phyloP scores from a whole-genome alignment of 2,888 invertebrate species.

The Drosophila setosimentum region DNA sequence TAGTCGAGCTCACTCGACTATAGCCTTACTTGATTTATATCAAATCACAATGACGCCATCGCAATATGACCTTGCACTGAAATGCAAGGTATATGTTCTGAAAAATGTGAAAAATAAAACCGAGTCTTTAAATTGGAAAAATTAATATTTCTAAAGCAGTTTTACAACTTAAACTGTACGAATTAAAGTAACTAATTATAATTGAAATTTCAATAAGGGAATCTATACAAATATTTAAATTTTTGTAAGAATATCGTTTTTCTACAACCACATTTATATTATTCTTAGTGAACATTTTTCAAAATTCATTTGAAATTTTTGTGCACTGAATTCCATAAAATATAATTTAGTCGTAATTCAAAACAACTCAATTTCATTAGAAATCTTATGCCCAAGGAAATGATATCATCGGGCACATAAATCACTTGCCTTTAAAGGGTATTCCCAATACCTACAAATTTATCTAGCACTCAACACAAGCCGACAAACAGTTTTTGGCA shows the following conservation, averaged over 20 bases:
- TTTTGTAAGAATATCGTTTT: background rate
- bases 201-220: background rate
- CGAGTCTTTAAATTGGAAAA: background rate
- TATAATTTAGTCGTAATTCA: constrained; percentile 21
- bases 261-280: background rate
- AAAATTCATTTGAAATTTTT: background rate
- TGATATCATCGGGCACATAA: constrained; percentile 28
- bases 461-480: background rate
- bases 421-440: constrained; percentile 8
- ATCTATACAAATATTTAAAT: background rate
- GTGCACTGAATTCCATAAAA: constrained; percentile 10
- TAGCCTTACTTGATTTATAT: background rate
- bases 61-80: background rate
- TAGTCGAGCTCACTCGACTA: background rate
- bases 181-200: background rate
- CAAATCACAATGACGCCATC: background rate
- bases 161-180: background rate
- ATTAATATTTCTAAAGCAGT: background rate
- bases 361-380: constrained; percentile 4
- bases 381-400: background rate
- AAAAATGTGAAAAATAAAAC: background rate
- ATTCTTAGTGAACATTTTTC: background rate
- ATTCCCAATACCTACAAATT: background rate
- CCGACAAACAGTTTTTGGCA: constrained; percentile 12
- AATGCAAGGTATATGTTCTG: background rate